Conservation (phyloP, 1,140 invertebrate species). For the Nasonia vitripennis region DNA sequence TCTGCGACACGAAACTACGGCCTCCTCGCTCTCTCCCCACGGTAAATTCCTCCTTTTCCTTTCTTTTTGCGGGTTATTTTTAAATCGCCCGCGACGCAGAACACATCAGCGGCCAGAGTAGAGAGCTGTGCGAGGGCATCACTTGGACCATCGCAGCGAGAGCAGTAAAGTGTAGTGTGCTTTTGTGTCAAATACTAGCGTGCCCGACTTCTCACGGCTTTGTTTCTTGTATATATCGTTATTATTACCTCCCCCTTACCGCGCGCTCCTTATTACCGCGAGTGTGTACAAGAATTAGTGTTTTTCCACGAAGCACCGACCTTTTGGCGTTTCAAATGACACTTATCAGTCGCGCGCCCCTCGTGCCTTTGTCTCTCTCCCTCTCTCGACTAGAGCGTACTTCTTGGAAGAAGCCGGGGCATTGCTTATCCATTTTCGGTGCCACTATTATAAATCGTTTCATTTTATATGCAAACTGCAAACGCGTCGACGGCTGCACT, state of each 20-base stretch:
- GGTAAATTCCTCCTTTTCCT: constrained; percentile 29
- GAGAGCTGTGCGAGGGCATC: neutral
- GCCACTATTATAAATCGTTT: neutral
- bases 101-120: neutral
- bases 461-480: neutral
- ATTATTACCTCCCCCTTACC: neutral
- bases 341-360: neutral
- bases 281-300: neutral
- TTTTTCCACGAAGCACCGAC: neutral
- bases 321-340: neutral
- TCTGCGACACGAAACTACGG: neutral
- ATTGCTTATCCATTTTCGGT: constrained; percentile 1
- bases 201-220: neutral
- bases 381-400: no score
- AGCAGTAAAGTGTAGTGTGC: neutral
- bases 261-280: neutral
- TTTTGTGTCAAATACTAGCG: constrained; percentile 31
- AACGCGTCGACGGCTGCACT: neutral
- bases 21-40: neutral
- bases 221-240: neutral
- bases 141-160: neutral
- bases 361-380: neutral
- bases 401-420: neutral
- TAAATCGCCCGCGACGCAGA: constrained; percentile 60
- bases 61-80: constrained; percentile 61